Evolutionary conservation across 2,797 vertebrate genomes (phyloP).

Genomic region (Malacoctenus gilli): DNA sequence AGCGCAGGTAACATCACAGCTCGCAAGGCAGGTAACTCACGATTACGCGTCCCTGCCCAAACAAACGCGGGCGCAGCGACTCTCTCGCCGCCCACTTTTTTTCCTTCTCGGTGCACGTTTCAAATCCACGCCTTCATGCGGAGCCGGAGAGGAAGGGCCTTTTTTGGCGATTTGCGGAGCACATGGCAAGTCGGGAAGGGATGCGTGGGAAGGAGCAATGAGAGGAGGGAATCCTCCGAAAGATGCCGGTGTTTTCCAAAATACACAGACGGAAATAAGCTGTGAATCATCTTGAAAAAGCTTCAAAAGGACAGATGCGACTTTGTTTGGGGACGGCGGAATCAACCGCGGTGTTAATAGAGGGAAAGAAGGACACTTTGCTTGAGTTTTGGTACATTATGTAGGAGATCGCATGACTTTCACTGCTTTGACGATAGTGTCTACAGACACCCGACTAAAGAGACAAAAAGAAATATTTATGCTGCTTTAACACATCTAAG

Average conservation of each 20-base stretch:
- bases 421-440: no score
- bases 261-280: not conserved
- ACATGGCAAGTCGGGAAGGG: not conserved
- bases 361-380: no score
- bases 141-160: conserved; percentile 1
- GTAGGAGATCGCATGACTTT: no score
- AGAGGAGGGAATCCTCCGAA: not conserved
- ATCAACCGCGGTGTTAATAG: no score
- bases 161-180: not conserved
- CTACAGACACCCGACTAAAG: no score
- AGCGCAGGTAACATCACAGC: conserved; percentile 66
- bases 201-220: not conserved
- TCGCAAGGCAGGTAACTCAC: conserved; percentile 49
- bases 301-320: not conserved
- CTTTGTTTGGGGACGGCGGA: no score
- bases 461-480: no score
- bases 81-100: conserved; percentile 19
- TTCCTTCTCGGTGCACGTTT: conserved; percentile 2
- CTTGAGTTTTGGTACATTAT: no score
- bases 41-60: conserved; percentile 35
- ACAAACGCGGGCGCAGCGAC: conserved; percentile 42
- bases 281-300: not conserved
- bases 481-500: no score
- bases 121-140: conserved; percentile 7
- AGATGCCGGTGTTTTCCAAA: not conserved